Evolutionary conservation across 2,888 invertebrate genomes (phyloP).

Genomic region (Ochropacha duplaris): DNA sequence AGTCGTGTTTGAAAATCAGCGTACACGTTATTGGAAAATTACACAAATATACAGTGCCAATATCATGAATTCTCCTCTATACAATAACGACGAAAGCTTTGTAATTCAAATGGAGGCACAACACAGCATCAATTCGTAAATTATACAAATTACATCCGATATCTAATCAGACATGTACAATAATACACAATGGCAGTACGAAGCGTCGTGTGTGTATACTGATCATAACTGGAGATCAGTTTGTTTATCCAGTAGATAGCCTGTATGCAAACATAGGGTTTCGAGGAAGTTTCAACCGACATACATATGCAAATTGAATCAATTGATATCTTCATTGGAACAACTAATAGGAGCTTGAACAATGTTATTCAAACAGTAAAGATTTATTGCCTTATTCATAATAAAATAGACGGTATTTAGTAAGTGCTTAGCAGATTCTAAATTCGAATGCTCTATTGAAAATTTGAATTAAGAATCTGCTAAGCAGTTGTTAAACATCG

Average conservation of each 20-base stretch:
- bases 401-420: too few species aligned
- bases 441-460: too few species aligned
- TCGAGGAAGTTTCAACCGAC: slow-evolving; percentile 11
- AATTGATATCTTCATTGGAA: slow-evolving; percentile 25
- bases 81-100: neutral
- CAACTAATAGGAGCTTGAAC: slow-evolving; percentile 12
- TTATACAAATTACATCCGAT: neutral
- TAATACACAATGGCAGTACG: neutral
- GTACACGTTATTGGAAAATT: too few species aligned
- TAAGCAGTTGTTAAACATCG: too few species aligned
- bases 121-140: neutral
- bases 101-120: neutral
- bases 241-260: slow-evolving; percentile 10
- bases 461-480: too few species aligned
- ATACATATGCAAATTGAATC: slow-evolving; percentile 27
- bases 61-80: neutral
- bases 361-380: neutral
- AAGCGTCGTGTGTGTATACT: slow-evolving; percentile 8
- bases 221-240: slow-evolving; percentile 2
- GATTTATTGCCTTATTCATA: too few species aligned
- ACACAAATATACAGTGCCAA: too few species aligned
- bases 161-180: neutral
- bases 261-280: slow-evolving; percentile 11
- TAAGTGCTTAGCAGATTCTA: too few species aligned
- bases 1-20: too few species aligned